Evolutionary conservation across 2,113 vertebrate genomes (phyloP), one percentile per base, ranked within the genome.

Genomic region (Sorex araneus): DNA sequence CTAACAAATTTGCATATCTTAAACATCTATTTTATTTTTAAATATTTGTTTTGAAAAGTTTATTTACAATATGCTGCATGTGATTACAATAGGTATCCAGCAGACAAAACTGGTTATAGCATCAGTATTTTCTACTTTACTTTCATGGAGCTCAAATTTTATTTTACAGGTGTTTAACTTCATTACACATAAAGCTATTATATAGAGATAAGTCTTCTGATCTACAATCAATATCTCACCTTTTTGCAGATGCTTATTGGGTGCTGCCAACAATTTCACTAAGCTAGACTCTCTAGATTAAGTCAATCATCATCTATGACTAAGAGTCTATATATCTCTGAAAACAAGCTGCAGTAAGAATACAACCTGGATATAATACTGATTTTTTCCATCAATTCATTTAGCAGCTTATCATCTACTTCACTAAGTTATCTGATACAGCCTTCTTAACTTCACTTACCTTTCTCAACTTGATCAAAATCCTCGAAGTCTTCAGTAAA

Each of bases 121-220:
- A 34, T 66, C 70, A 78, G 18, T 43, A 66, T 54, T 89, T 83
- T 67, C 30, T 54, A 60, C 43, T 84, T 89, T 63, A 47, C 34
- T 94, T 71, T 30, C 64, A 73, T 28, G 66, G 43, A 90, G 47
- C 18, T 78, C 79, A 85, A 25, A 64, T 89, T 80, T 92, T 84
- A 92, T 67, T 91, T 92, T 82, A 91, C 0, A 0, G 30, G 43
- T 92, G 36, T 84, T 94, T 85, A 93, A 64, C 71, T 80, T 91
- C 18, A 15, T 64, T 89, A 82, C 15, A 92, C 90, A 88, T 88
- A 79, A 69, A 73, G 34, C 70, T 83, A 27, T 15, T 57, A 70
- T 54, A n/a, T 57, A 73, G 1, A 90, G 28, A 91, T 86, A 77
- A 82, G 34, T 74, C 81, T 70, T 40, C 64, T 87, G 19, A 57